Base-by-base conservation (phyloP, 2,113 vertebrate species). In the Notothenia coriiceps region DNA sequence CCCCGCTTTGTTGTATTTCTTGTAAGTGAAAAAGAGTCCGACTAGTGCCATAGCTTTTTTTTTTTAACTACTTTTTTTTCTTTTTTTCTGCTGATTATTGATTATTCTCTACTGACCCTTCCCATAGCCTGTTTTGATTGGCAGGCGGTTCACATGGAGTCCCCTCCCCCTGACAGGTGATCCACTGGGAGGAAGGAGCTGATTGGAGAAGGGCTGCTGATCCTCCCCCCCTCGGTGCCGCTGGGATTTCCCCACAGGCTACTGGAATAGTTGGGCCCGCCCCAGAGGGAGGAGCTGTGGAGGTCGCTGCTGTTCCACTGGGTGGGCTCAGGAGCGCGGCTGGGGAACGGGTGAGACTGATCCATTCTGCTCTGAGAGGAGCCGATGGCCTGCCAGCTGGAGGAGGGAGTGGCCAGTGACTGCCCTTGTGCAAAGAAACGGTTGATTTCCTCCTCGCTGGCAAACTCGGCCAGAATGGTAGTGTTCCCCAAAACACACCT, bases 401-500 rank as follows among this genome's bases (percentile, higher is more conserved):
- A 96, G 94, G 98, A 96, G 90, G 97, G 95, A 90, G 97, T 95
- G 93, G 96, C 95, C 96, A 98, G 93, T 88, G 98, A 97, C 97
- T 98, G 98, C 96, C 98, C 98, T 98, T 99, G 98, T 99, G 98
- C 98, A 99, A 99, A 99, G 97, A 99, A 99, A 95, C 98, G 97
- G 95, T 96, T 99, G 90, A 99, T 98, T 97, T 99, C 98, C 96
- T 99, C 98, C 96, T 99, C 98, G 91, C 97, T 99, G 95, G 98
- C 98, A 95, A 99, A 98, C 95, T 99, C 98, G 85, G 98, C 98
- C 91, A 99, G 96, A 95, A 99, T 99, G 93, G 98, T 99, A 95
- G 98, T 99, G 97, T 99, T 99, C 96, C 98, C 98, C 96, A 99
- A 96, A 93, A 99, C 98, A 95, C 98, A 99, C 98, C 98, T 99